These are phyloP conservation scores for Trachelus troglodyta DNA, from an alignment of 2,888 invertebrate genomes.

Conservation along the genomic window DNA sequence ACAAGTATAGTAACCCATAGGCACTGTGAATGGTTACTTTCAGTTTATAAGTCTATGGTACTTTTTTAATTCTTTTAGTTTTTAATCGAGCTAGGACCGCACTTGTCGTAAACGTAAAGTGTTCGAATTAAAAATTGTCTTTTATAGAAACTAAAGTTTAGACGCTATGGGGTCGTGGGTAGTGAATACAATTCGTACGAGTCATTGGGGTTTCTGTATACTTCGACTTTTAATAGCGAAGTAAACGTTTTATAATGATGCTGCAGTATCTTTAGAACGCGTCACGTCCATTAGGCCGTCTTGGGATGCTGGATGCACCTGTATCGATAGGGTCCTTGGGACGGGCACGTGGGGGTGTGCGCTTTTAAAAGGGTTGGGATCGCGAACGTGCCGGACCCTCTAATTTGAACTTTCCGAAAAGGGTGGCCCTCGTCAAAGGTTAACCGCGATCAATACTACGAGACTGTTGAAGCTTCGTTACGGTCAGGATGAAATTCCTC, in stretches of 20 bases:
- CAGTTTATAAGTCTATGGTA: background rate
- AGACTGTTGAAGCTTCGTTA: background rate
- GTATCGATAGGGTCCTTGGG: conserved; percentile 28
- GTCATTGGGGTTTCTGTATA: conserved; percentile 22
- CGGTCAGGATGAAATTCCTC: background rate
- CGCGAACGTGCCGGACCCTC: conserved; percentile 34
- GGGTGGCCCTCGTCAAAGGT: conserved; percentile 17
- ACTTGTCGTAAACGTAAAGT: background rate
- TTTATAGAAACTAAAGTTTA: background rate
- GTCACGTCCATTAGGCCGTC: conserved; percentile 47
- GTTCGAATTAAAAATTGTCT: background rate
- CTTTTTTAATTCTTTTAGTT: background rate
- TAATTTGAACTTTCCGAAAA: conserved; percentile 49
- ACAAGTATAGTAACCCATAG: background rate
- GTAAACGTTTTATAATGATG: conserved; percentile 55
- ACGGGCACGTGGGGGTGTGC: conserved; percentile 37
- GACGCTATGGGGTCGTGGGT: background rate
- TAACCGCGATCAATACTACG: background rate
- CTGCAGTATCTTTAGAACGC: conserved; percentile 47
- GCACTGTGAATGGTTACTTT: background rate
- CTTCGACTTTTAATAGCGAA: conserved; percentile 48
- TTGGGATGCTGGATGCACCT: conserved; percentile 38
- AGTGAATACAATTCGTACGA: background rate
- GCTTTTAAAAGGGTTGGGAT: conserved; percentile 43
- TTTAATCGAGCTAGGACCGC: background rate